These are phyloP conservation scores for Junonia oenone DNA, from an alignment of 2,888 invertebrate genomes.

Conservation along the genomic window DNA sequence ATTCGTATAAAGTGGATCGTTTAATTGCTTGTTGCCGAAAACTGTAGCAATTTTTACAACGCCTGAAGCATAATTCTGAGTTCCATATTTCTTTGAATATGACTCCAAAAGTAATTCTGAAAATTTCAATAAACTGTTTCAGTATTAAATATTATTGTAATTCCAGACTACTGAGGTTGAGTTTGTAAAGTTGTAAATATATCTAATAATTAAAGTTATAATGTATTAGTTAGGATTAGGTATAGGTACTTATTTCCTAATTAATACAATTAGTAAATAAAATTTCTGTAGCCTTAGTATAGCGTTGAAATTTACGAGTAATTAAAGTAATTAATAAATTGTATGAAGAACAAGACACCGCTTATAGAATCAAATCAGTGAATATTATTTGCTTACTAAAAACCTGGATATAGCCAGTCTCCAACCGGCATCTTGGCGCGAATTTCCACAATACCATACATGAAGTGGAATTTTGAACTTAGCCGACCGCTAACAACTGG, in stretches of 20 bases:
- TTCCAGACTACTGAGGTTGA: no score
- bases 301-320: no score
- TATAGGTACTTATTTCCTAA: no score
- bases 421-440: constrained; percentile 85
- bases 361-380: not conserved
- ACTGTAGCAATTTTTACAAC: constrained; percentile 83
- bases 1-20: not conserved
- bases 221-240: no score
- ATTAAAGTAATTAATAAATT: not conserved
- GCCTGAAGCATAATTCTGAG: constrained; percentile 73
- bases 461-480: constrained; percentile 82
- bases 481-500: constrained; percentile 83
- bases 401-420: constrained; percentile 82
- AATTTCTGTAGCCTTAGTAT: no score
- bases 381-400: not conserved
- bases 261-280: no score
- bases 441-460: constrained; percentile 83
- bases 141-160: no score
- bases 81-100: constrained; percentile 68
- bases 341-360: not conserved
- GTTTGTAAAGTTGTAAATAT: no score
- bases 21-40: constrained; percentile 73
- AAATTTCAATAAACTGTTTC: no score
- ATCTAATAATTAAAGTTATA: no score
- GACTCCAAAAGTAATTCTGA: constrained; percentile 57